phyloP scores from a whole-genome alignment of 1,140 invertebrate species.

The Holcopasites calliopsidis region DNA sequence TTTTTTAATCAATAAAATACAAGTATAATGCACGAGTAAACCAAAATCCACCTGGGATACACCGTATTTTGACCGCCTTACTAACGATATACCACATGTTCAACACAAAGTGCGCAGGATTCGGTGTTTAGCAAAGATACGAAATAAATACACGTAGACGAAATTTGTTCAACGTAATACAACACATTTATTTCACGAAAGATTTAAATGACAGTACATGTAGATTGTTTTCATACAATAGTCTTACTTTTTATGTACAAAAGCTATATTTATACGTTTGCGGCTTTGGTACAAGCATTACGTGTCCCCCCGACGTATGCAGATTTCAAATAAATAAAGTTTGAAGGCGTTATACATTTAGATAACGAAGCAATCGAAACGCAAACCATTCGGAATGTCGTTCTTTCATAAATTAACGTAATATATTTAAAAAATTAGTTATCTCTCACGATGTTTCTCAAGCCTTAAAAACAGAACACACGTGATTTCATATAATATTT shows the following conservation, averaged over 20 bases:
- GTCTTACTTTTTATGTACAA: slow-evolving; percentile 47
- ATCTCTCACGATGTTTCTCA: too few species aligned
- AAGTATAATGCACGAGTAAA: too few species aligned
- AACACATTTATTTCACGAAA: slow-evolving; percentile 53
- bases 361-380: neutral
- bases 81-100: too few species aligned
- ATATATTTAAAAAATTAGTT: neutral
- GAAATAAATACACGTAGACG: too few species aligned
- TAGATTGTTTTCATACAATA: slow-evolving; percentile 31
- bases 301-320: neutral
- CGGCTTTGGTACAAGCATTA: slow-evolving; percentile 3
- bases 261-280: slow-evolving; percentile 30
- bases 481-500: slow-evolving; percentile 21
- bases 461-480: neutral
- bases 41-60: too few species aligned
- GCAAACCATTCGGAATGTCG: slow-evolving; percentile 16
- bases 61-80: too few species aligned
- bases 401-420: slow-evolving; percentile 2
- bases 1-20: too few species aligned
- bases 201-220: slow-evolving; percentile 37
- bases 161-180: too few species aligned
- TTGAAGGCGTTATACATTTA: neutral
- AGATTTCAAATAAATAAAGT: neutral
- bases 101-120: too few species aligned
- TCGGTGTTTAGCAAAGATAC: too few species aligned